Evolutionary conservation across 1,140 invertebrate genomes (phyloP).

Genomic region (Campodea augens): DNA sequence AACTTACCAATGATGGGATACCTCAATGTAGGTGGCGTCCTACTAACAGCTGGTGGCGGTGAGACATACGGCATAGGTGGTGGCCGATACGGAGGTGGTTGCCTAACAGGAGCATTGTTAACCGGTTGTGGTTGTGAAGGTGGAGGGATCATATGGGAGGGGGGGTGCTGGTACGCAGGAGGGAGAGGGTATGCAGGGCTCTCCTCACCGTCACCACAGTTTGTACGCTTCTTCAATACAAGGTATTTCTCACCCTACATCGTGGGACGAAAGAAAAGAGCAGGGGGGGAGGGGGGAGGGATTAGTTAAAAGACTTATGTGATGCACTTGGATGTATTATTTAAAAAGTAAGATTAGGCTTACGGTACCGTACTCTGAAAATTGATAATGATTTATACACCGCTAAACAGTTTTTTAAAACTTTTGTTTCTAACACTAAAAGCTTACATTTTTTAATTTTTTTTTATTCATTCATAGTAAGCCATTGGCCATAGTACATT

Average conservation of each 20-base stretch:
- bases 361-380: no score
- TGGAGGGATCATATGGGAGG: conserved; percentile 14
- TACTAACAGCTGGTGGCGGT: conserved; percentile 9
- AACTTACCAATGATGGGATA: no score
- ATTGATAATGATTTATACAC: no score
- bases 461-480: no score
- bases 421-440: no score
- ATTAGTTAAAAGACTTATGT: no score
- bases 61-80: conserved; percentile 12
- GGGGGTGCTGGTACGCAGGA: conserved; percentile 20
- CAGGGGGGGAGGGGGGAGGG: no score
- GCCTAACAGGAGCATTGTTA: conserved; percentile 22
- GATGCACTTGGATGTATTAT: no score
- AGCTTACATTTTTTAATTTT: no score
- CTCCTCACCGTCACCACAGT: conserved; percentile 21
- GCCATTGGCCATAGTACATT: no score
- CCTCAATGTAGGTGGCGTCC: conserved; percentile 1
- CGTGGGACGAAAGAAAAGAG: conserved; percentile 2
- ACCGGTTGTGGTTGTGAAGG: conserved; percentile 20
- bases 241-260: conserved; percentile 56
- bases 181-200: conserved; percentile 6
- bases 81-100: conserved; percentile 43
- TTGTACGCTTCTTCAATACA: conserved; percentile 55
- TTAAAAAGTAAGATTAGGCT: no score
- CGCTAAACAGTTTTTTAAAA: no score